Base-by-base conservation (phyloP, 2,113 vertebrate genomes). In the Neotragus pygmaeus region DNA sequence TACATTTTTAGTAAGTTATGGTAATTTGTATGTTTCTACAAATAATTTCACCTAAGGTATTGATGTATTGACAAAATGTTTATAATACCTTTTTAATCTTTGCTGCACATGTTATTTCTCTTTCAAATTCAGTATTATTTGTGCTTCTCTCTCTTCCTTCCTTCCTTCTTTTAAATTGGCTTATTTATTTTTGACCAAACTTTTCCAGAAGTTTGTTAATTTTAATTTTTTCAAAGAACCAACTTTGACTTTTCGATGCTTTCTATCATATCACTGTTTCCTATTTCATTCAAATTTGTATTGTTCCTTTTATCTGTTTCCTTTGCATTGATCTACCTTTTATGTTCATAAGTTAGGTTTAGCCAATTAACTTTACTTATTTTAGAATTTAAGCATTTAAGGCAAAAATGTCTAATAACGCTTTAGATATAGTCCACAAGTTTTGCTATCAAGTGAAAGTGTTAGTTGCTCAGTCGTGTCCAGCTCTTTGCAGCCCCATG, bases 231-330 rank as follows among this genome's bases (percentile, higher is more conserved):
- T 57, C 53, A 91, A 77, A 85, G 66, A 30, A 91, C 25, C 55
- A 91, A 57, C 15, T 95, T 81, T 95, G 81, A 27, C 49, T 55
- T 92, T 94, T 43, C 75, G 53, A 77, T 78, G 39, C 36, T 91
- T 94, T 90, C 57, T 51, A 75, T n/a, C 27, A n/a, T 49, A 91
- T 16, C 21, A 89, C 66, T 90, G 70, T 84, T 78, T 93, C n/a
- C 36, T 97, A 27, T 85, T 78, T 96, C 47, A 90, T 82, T 94
- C 53, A 78, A 75, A 78, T 15, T 91, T 94, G 80, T 94, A 73
- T 70, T 91, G 58, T 15, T 85, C n/a, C 33, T 55, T 70, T 73
- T 95, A 86, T 73, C 43, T 75, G 51, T 88, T 90, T 95, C 92
- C 45, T 82, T 82, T 81, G 36, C 28, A 5, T 43, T 95, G 86